Base-by-base conservation (phyloP, 2,888 invertebrate species). In the Ectemnius lituratus region DNA sequence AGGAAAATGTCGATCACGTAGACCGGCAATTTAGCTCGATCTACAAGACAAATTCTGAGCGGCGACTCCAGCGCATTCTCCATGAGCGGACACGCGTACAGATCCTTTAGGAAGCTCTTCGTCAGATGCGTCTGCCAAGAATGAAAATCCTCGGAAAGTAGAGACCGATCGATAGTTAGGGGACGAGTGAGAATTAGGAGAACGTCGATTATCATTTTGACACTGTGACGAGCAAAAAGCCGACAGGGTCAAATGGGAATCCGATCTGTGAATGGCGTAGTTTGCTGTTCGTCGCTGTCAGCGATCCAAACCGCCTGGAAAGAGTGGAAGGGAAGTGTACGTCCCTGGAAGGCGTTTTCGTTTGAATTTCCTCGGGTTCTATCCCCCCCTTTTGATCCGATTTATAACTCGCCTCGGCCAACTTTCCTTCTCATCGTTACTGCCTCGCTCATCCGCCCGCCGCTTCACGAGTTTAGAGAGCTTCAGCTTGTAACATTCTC, bases 121-220 rank as follows among this genome's bases (percentile, higher is more conserved):
- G 27, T 60, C n/a, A 52, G 6, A 52, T 16, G 52, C 52, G 16
- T 6, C 52, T 52, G n/a, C 11, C 52, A 8, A 52, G 52, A 6
- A 52, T 1, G n/a, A 52, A 52, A 52, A 52, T 6, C 11, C 5
- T 2, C 6, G 52, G 52, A 52, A 52, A 13, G 52, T 52, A 13
- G 28, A 28, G 28, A 37, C 5, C 8, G 60, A 60, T 60, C 37
- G 60, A 60, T 60, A 8, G 4, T 8, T 16, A 14, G 37, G 45
- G 1, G 16, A 4, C 14, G 16, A 52, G 52, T 6, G 8, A 52
- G 28, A 60, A 60, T 60, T 60, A 60, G 60, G 16, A 45, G 16
- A 16, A 60, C 60, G 60, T 60, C 60, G 37, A 60, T 60, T 28
- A 60, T 60, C 27, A 37, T 60, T 60, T 16, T 28, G 60, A 60